Evolutionary conservation across 2,113 vertebrate genomes (phyloP), one percentile per base, ranked within the genome.

Genomic region (Puffinus mauretanicus): DNA sequence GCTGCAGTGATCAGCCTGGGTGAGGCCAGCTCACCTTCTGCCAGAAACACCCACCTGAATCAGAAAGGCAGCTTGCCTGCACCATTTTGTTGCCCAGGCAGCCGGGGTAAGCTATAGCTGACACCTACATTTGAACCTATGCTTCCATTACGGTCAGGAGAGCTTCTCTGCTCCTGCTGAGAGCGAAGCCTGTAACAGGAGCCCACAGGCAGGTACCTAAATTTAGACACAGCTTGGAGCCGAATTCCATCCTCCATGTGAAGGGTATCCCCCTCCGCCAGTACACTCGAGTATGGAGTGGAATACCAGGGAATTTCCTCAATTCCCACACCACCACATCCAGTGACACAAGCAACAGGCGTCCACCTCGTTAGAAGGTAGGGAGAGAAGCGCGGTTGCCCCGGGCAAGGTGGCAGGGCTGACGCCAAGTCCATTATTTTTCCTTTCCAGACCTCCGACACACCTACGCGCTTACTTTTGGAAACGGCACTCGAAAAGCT

Each of bases 401-500:
- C 2, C 0, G 7, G 51, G 3, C 7, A 12, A 7, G 49, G n/a
- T 4, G 40, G 36, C 52, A 46, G 38, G 1, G 38, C 72, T 67
- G 0, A 2, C 4, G 2, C 54, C 44, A 27, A 26, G 3, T 1
- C 38, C 20, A 0, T 0, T 3, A 1, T 3, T 52, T 34, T 22
- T 49, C 60, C 47, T n/a, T 25, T 13, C 1, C 95, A 98, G 98
- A 76, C 9, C 84, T 86, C 40, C 85, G 62, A 4, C 34, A 96
- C 64, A 51, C 17, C 52, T 87, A 52, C 0, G 94, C 65, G 0
- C 62, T 96, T 14, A 98, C 97, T 0, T 98, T 92, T 0, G 92
- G 96, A 0, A 91, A 94, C 22, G 9, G 95, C 80, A 98, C 96
- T 2, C 91, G 95, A 3, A 88, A 73, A 34, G 80, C 96, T 15